A percentile compares a stretch with the other conserved stretches of the same genome.
These are phyloP conservation scores for Desoria tigrina DNA, from an alignment of 2,888 invertebrate genomes.

Conservation along the genomic window DNA sequence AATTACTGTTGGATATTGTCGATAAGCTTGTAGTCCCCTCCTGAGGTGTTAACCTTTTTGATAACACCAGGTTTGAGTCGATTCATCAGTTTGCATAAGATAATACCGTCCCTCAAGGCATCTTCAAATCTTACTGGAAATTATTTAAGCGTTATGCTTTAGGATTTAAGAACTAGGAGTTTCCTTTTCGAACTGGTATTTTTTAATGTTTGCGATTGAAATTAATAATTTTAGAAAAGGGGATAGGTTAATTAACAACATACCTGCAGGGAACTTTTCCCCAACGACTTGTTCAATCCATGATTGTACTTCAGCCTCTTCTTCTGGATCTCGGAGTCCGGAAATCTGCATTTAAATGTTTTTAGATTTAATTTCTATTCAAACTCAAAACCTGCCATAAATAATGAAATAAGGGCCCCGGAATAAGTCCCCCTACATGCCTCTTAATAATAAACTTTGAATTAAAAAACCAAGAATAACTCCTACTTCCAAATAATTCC, in stretches of 20 bases:
- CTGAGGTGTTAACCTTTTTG: slow-evolving; percentile 76
- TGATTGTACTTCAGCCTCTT: slow-evolving; percentile 76
- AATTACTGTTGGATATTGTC: slow-evolving; percentile 88
- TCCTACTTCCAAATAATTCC: no score
- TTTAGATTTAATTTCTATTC: no score
- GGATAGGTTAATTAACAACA: no score
- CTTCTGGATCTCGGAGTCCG: slow-evolving; percentile 76
- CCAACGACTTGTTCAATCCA: slow-evolving; percentile 84
- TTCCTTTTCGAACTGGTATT: no score
- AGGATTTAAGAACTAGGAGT: not conserved
- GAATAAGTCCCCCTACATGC: no score
- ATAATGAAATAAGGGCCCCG: no score
- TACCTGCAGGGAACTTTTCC: slow-evolving; percentile 71
- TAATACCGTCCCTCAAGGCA: slow-evolving; percentile 77
- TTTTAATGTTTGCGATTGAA: not conserved
- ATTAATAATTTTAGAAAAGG: not conserved
- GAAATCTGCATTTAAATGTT: slow-evolving; percentile 76
- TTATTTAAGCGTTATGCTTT: not conserved
- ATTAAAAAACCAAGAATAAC: no score
- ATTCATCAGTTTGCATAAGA: slow-evolving; percentile 84
- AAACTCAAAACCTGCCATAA: no score
- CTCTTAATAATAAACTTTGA: no score
- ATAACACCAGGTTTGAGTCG: slow-evolving; percentile 84
- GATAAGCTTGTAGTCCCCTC: slow-evolving; percentile 94
- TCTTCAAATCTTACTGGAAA: slow-evolving; percentile 65